Evolutionary conservation across 2,113 vertebrate genomes (phyloP), one percentile per base, ranked within the genome.

Genomic region (Geococcyx californianus): DNA sequence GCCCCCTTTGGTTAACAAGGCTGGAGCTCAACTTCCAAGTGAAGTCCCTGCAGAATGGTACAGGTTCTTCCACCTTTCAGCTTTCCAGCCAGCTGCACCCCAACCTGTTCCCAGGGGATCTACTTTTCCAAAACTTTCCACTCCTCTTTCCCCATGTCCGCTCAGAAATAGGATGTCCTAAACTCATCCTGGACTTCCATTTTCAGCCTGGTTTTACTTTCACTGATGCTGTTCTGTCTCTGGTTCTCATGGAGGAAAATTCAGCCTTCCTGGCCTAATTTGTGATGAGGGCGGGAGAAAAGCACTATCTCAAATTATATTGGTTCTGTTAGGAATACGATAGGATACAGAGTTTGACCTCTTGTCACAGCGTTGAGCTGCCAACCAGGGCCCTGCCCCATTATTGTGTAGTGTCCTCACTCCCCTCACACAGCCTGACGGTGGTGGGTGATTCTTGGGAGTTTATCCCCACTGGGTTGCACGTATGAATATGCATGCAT

Each of bases 341-440:
- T 12, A 45, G 36, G 58, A 79, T 54, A n/a, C 15, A 52, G 49
- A 76, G 11, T 72, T 28, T 0, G 2, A 69, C 28, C 33, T 76
- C 45, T 79, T 60, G 44, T 73, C 66, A 42, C n/a, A 64, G 54
- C 36, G 17, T 8, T 56, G 25, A 64, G 82, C 36, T 94, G 62
- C 44, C 58, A 78, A 0, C 11, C n/a, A 51, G 40, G 29, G 49
- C 34, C 7, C 13, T 76, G 31, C 33, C 40, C 23, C 0, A 0
- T 58, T 64, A 9, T 36, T 34, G 11, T 44, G 68, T 28, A 19
- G 15, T 0, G 0, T 44, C 67, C 67, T 64, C 62, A 40, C 34
- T 59, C 8, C 33, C n/a, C 21, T 56, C 82, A 18, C 29, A 17
- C 36, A 63, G 33, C 47, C 63, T 51, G 51, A 14, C 1, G 2